Evolutionary conservation across 2,797 vertebrate species (phyloP).

Genomic region (Acomys russatus): DNA sequence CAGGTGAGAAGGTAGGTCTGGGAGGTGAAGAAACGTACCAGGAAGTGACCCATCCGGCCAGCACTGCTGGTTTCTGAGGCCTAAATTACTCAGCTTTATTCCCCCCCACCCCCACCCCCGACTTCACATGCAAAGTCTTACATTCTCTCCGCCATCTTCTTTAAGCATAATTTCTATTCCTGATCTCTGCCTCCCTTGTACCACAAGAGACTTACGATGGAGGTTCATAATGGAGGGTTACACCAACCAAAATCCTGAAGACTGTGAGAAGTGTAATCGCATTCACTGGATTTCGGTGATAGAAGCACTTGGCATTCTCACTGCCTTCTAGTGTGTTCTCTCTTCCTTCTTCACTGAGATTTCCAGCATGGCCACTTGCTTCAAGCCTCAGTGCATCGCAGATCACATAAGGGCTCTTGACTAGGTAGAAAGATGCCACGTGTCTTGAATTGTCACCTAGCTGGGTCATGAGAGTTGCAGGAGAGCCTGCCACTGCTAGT

Average conservation of each 20-base stretch:
- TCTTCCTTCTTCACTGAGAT: background rate
- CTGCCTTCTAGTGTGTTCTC: background rate
- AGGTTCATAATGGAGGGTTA: background rate
- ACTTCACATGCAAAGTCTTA: background rate
- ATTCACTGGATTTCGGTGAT: background rate
- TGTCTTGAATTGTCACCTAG: conserved; percentile 15
- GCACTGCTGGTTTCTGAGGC: background rate
- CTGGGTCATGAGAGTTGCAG: background rate
- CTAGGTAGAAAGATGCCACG: background rate
- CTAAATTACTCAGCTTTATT: background rate
- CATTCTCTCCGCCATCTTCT: background rate
- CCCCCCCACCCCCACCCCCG: background rate
- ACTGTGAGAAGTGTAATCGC: background rate
- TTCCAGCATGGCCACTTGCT: background rate
- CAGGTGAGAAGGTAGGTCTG: background rate
- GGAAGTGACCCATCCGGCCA: background rate
- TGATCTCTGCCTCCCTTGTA: background rate
- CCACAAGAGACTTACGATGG: background rate
- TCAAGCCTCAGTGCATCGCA: background rate
- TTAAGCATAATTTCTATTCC: background rate
- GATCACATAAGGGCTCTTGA: background rate
- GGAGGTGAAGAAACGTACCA: background rate
- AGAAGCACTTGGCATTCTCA: background rate
- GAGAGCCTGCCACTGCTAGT: background rate
- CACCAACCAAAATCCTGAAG: background rate